Conservation (phyloP, 2,797 vertebrate genomes). For the Alouatta caraya region DNA sequence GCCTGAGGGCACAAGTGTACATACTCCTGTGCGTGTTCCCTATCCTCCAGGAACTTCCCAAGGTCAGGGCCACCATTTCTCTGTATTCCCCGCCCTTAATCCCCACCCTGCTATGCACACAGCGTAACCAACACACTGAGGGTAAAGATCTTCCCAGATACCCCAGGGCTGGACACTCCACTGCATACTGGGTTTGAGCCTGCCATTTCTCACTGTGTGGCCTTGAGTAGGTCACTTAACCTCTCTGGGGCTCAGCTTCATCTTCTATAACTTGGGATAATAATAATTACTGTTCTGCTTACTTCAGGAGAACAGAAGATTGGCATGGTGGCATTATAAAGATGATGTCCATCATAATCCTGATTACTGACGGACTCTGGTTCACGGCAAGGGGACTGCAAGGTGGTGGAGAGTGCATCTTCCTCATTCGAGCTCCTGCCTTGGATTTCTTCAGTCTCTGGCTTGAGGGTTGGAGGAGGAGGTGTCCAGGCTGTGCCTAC, state of each 20-base stretch:
- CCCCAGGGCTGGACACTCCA: background rate
- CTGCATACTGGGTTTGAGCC: background rate
- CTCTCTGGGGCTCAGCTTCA: background rate
- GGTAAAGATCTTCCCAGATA: background rate
- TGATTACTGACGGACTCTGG: background rate
- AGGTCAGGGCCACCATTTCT: background rate
- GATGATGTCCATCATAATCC: background rate
- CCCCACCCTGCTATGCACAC: background rate
- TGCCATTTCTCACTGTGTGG: background rate
- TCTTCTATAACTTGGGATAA: background rate
- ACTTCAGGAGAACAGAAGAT: background rate
- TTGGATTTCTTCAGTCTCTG: background rate
- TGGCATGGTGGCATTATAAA: background rate
- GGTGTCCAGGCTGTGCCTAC: background rate
- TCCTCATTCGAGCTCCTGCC: background rate
- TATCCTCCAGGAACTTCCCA: background rate
- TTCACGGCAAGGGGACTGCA: background rate
- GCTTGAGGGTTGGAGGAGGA: background rate
- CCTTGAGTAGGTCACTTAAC: background rate
- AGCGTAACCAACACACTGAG: background rate
- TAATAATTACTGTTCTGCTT: background rate
- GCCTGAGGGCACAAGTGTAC: fast-evolving
- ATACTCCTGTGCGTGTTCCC: background rate
- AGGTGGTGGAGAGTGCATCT: background rate
- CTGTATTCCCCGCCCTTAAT: background rate